These are phyloP conservation scores for Heteropelma amictum DNA, from an alignment of 2,888 invertebrate species.

Conservation along the genomic window DNA sequence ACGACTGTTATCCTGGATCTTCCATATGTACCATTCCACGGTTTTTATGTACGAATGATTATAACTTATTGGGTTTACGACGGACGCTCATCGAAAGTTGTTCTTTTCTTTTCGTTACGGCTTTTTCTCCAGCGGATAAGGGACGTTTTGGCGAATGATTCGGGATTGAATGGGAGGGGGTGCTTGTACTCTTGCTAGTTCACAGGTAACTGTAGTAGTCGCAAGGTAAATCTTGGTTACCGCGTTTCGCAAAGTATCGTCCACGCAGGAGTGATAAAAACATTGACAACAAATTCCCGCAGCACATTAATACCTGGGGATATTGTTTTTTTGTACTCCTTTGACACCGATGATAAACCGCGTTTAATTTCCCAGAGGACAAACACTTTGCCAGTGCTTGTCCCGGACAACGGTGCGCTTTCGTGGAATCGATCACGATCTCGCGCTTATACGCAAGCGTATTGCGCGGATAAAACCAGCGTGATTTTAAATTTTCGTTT, in stretches of 20 bases:
- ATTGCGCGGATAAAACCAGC: constrained; percentile 28
- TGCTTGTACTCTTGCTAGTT: constrained; percentile 60
- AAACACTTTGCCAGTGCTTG: constrained; percentile 10
- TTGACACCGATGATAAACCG: background rate
- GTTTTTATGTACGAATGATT: background rate
- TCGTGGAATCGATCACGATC: constrained; percentile 29
- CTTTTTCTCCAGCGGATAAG: constrained; percentile 23
- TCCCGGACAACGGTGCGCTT: constrained; percentile 11
- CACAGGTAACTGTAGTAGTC: constrained; percentile 68
- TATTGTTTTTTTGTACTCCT: background rate
- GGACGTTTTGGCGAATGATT: constrained; percentile 53
- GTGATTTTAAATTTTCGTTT: constrained; percentile 18
- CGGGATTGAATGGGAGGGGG: constrained; percentile 50
- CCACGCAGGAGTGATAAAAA: background rate
- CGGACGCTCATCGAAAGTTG: background rate
- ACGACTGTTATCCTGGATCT: background rate
- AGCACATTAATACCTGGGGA: background rate
- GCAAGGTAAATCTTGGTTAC: constrained; percentile 57
- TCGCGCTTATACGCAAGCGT: constrained; percentile 23
- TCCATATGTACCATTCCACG: background rate
- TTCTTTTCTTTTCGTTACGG: constrained; percentile 2
- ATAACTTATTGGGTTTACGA: background rate
- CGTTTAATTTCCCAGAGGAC: background rate
- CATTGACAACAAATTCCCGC: background rate
- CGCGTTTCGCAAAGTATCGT: constrained; percentile 41